Conservation (phyloP, 1,140 invertebrate species). For the Portunus trituberculatus region DNA sequence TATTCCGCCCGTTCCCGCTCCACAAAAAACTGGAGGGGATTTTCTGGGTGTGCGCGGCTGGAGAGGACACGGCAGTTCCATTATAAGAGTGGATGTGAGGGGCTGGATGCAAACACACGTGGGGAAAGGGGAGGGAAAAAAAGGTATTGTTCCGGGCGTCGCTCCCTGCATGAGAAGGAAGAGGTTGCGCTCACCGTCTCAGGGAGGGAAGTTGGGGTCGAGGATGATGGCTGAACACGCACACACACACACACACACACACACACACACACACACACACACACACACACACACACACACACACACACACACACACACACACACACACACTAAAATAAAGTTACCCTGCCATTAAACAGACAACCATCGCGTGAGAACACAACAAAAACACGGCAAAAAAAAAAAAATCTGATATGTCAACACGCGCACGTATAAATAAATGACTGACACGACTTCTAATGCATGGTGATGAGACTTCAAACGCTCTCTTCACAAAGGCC, state of each 20-base stretch:
- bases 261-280: too few relatives aligned
- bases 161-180: too few relatives aligned
- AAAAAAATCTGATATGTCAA: background rate
- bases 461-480: background rate
- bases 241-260: too few relatives aligned
- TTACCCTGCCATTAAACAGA: background rate
- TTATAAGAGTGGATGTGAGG: background rate
- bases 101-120: background rate
- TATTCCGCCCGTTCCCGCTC: background rate
- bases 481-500: background rate
- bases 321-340: conserved; percentile 31
- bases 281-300: too few relatives aligned
- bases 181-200: background rate
- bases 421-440: background rate
- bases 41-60: background rate
- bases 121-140: background rate
- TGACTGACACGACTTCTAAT: background rate
- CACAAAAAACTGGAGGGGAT: background rate
- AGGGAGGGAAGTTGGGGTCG: background rate
- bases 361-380: background rate
- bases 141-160: too few relatives aligned
- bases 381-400: background rate
- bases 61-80: conserved; percentile 1
- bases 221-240: background rate
- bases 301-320: conserved; percentile 34